These are phyloP conservation scores for Oscheius onirici DNA, from an alignment of 2,888 invertebrate species.

Conservation along the genomic window DNA sequence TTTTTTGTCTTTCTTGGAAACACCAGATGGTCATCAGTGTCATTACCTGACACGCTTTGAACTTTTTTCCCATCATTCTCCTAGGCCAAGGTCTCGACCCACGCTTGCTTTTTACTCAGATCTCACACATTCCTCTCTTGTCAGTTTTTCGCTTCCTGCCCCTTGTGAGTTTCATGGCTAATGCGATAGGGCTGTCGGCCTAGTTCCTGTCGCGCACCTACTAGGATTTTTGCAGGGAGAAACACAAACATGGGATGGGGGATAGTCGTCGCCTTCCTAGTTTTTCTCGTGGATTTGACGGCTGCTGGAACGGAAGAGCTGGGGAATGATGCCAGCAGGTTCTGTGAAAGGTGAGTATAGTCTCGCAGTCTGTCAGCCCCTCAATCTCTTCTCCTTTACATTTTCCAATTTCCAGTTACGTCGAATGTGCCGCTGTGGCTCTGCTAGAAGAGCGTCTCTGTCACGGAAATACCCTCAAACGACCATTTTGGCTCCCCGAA, in stretches of 20 bases:
- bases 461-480: slow-evolving; percentile 46
- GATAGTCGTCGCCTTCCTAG: not conserved
- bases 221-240: too few species aligned
- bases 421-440: slow-evolving; percentile 55
- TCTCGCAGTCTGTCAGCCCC: not conserved
- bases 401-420: slow-evolving; percentile 31
- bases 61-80: too few species aligned
- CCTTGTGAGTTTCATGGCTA: slow-evolving; percentile 14
- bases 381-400: not conserved
- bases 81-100: too few species aligned
- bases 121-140: too few species aligned
- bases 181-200: slow-evolving; percentile 14
- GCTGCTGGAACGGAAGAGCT: not conserved
- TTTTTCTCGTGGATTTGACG: not conserved
- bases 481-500: slow-evolving; percentile 58
- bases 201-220: not conserved
- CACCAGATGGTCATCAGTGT: too few species aligned
- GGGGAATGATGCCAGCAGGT: slow-evolving; percentile 18
- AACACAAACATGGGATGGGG: not conserved
- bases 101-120: too few species aligned
- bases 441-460: slow-evolving; percentile 56
- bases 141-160: too few species aligned
- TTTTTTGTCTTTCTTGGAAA: too few species aligned
- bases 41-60: too few species aligned
- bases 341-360: slow-evolving; percentile 11